These are phyloP conservation scores for Heliconius melpomene DNA, from an alignment of 1,140 invertebrate genomes.

Conservation along the genomic window DNA sequence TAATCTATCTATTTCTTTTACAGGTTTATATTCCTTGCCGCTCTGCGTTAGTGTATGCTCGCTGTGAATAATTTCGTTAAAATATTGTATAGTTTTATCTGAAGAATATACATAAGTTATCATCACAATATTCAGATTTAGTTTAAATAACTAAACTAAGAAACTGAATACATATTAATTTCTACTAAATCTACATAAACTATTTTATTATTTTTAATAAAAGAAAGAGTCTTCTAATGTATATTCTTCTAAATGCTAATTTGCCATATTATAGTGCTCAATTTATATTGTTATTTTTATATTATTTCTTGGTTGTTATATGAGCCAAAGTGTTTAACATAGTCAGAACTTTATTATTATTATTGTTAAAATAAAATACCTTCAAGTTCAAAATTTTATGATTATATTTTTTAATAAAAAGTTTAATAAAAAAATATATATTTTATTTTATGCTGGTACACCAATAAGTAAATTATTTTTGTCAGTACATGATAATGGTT, in stretches of 20 bases:
- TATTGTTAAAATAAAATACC: constrained; percentile 46
- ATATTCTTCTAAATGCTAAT: not conserved
- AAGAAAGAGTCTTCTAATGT: not conserved
- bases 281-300: not conserved
- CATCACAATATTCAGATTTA: not conserved
- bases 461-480: constrained; percentile 97
- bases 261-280: constrained; percentile 18
- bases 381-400: constrained; percentile 35
- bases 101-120: not conserved
- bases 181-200: not conserved
- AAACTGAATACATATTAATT: not conserved
- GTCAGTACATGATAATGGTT: constrained; percentile 91
- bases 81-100: not conserved
- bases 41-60: constrained; percentile 84
- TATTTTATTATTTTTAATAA: not conserved
- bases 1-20: constrained; percentile 83
- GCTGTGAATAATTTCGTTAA: constrained; percentile 48
- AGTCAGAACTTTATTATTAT: constrained; percentile 24
- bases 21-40: constrained; percentile 87
- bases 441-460: constrained; percentile 64
- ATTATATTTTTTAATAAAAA: constrained; percentile 34
- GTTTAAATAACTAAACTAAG: not conserved
- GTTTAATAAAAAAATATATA: constrained; percentile 25
- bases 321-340: constrained; percentile 19
- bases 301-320: constrained; percentile 17